phyloP scores from a whole-genome alignment of 2,888 invertebrate genomes.

The Nipponacmea schrenckii region DNA sequence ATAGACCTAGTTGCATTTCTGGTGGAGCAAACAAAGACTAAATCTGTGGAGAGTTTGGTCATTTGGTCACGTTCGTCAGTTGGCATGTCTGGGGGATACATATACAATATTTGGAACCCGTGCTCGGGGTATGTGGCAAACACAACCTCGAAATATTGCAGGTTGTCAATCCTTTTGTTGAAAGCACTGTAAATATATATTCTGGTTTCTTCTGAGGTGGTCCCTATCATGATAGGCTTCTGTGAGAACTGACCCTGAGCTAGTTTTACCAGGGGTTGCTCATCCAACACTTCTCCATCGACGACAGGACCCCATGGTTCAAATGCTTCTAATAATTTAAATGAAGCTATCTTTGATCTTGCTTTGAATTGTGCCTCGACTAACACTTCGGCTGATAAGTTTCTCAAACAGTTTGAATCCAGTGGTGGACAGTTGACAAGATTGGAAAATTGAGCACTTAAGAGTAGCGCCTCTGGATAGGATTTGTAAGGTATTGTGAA shows the following conservation, averaged over 20 bases:
- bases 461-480: constrained; percentile 37
- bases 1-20: constrained; percentile 38
- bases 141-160: constrained; percentile 37
- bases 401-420: constrained; percentile 42
- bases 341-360: constrained; percentile 40
- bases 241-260: constrained; percentile 29
- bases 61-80: constrained; percentile 37
- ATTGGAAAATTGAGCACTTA: constrained; percentile 38
- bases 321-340: constrained; percentile 53
- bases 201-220: constrained; percentile 48
- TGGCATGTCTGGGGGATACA: constrained; percentile 37
- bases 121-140: constrained; percentile 39
- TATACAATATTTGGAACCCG: constrained; percentile 33
- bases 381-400: constrained; percentile 46
- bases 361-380: constrained; percentile 42
- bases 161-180: constrained; percentile 33
- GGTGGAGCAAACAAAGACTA: constrained; percentile 48
- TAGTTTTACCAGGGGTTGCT: constrained; percentile 43
- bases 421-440: constrained; percentile 37
- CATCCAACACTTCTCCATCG: constrained; percentile 45
- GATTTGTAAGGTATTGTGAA: constrained; percentile 45
- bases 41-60: constrained; percentile 43
- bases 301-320: constrained; percentile 56
- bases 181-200: constrained; percentile 51
- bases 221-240: constrained; percentile 53